Percentiles rank a stretch among this genome's conserved stretches.
Conservation (phyloP, 2,888 invertebrate genomes). For the Metalampra italica region DNA sequence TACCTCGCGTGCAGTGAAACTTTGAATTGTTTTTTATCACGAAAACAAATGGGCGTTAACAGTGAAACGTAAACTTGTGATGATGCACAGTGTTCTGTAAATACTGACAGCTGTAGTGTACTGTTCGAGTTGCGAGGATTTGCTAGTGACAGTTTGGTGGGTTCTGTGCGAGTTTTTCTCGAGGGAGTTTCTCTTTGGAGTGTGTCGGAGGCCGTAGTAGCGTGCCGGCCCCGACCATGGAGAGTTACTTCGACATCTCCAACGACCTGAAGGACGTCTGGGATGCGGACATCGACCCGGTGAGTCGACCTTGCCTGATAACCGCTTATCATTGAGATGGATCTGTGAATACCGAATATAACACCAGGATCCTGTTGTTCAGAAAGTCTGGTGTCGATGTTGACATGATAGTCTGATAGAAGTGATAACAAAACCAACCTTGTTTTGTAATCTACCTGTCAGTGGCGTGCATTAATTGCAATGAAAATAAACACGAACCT, state of each 20-base stretch:
- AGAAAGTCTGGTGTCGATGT: neutral
- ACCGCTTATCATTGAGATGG: slow-evolving; percentile 42
- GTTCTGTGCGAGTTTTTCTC: slow-evolving; percentile 51
- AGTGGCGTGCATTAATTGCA: slow-evolving; percentile 20
- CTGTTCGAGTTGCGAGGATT: slow-evolving; percentile 34
- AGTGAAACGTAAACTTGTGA: slow-evolving; percentile 70
- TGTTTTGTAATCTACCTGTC: slow-evolving; percentile 53
- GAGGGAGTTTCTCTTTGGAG: slow-evolving; percentile 43
- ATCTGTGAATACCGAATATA: slow-evolving; percentile 9
- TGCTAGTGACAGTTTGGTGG: slow-evolving; percentile 61
- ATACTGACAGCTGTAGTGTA: slow-evolving; percentile 38
- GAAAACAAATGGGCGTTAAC: slow-evolving; percentile 68
- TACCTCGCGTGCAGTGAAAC: slow-evolving; percentile 69
- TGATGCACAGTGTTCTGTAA: slow-evolving; percentile 58
- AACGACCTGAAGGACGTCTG: slow-evolving; percentile 88
- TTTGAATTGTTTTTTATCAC: slow-evolving; percentile 53
- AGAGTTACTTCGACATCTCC: slow-evolving; percentile 86
- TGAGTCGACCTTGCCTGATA: slow-evolving; percentile 77
- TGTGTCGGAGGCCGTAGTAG: slow-evolving; percentile 55
- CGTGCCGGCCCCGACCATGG: slow-evolving; percentile 78
- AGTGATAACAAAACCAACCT: slow-evolving; percentile 26
- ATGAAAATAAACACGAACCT: slow-evolving; percentile 33
- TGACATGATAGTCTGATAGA: slow-evolving; percentile 19
- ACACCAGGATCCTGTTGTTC: slow-evolving; percentile 1
- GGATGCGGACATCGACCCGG: slow-evolving; percentile 91